These are phyloP conservation scores for Carassius auratus DNA, from an alignment of 2,113 vertebrate genomes.

Conservation along the genomic window DNA sequence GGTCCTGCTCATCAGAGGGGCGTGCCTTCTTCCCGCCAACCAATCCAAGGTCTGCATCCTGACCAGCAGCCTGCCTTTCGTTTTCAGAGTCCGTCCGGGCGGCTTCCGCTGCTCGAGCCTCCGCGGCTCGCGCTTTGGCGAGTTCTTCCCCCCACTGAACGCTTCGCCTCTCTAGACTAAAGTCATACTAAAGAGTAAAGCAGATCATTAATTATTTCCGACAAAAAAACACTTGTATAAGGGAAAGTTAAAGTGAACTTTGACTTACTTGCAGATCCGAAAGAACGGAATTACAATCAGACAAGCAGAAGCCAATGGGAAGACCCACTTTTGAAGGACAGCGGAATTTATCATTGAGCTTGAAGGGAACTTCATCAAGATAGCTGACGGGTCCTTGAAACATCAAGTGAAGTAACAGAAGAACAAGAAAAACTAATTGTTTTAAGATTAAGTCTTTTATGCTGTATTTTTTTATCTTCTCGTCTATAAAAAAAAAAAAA, in stretches of 20 bases:
- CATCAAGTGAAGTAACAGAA: constrained; percentile 37
- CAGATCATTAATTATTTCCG: not conserved
- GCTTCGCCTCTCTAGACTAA: constrained; percentile 88
- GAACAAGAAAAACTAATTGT: not conserved
- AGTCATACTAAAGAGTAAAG: constrained; percentile 85
- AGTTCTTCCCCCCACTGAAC: constrained; percentile 87
- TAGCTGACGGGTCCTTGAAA: constrained; percentile 90
- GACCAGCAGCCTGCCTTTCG: constrained; percentile 47
- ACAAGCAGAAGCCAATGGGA: constrained; percentile 88
- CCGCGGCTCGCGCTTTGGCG: constrained; percentile 81
- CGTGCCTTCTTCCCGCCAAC: constrained; percentile 62
- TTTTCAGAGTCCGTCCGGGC: constrained; percentile 61
- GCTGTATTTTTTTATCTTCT: not conserved
- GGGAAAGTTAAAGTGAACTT: not conserved
- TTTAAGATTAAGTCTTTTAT: not conserved
- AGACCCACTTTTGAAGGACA: constrained; percentile 92
- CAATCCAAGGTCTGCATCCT: constrained; percentile 59
- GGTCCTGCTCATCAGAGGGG: constrained; percentile 72
- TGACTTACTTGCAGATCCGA: constrained; percentile 81
- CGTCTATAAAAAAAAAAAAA: not conserved
- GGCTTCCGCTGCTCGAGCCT: constrained; percentile 75
- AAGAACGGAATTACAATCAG: constrained; percentile 81
- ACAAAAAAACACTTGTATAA: not conserved
- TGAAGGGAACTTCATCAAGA: constrained; percentile 97
- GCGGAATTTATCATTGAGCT: constrained; percentile 94